Conservation (phyloP, 2,113 vertebrate genomes). For the Jaculus jaculus region DNA sequence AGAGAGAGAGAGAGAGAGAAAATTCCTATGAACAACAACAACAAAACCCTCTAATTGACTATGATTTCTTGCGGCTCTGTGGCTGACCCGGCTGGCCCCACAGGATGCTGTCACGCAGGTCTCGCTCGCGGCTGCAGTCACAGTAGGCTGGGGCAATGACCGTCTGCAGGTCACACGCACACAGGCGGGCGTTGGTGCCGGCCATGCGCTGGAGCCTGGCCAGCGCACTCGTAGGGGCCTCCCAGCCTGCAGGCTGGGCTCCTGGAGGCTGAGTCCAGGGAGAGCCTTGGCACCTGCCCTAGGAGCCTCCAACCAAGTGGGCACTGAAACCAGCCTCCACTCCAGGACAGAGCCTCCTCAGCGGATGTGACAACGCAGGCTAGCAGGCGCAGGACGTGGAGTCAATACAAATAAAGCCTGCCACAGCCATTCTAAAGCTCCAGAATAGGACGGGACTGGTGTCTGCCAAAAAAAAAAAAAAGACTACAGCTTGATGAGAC, state of each 20-base stretch:
- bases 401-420: background rate
- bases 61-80: too few relatives aligned
- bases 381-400: accelerated
- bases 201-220: background rate
- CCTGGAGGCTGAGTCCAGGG: background rate
- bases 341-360: background rate
- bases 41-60: too few relatives aligned
- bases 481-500: accelerated
- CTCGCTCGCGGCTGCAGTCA: accelerated
- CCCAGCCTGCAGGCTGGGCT: accelerated
- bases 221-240: accelerated
- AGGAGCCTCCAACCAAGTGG: too few relatives aligned
- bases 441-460: accelerated
- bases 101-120: too few relatives aligned
- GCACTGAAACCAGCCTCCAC: background rate
- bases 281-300: too few relatives aligned
- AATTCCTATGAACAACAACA: too few relatives aligned
- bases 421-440: accelerated
- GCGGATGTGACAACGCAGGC: too few relatives aligned
- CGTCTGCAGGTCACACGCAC: accelerated
- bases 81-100: too few relatives aligned
- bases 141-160: background rate
- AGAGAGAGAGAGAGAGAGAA: too few relatives aligned
- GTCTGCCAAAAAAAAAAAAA: too few relatives aligned
- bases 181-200: too few relatives aligned